phyloP scores from a whole-genome alignment of 2,888 invertebrate genomes.

The Nemurella pictetii region DNA sequence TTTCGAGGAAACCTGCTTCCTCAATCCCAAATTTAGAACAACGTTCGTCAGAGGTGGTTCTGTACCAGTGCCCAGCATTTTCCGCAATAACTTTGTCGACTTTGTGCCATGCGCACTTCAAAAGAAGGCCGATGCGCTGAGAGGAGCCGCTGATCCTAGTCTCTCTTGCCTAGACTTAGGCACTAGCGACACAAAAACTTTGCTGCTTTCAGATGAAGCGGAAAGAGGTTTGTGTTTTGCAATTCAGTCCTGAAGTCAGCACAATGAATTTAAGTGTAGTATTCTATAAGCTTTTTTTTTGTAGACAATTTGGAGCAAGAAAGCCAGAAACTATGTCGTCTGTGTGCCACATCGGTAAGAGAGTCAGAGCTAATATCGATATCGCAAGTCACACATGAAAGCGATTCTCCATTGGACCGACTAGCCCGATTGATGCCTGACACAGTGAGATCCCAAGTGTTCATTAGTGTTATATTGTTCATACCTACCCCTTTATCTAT shows the following conservation, averaged over 20 bases:
- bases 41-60: constrained; percentile 30
- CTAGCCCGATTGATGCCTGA: not conserved
- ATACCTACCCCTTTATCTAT: too few species aligned
- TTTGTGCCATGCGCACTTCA: constrained; percentile 39
- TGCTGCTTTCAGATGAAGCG: not conserved
- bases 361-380: not conserved
- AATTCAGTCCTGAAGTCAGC: not conserved
- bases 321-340: not conserved
- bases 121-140: constrained; percentile 21
- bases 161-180: not conserved
- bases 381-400: not conserved
- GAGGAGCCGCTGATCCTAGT: not conserved
- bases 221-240: not conserved
- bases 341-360: not conserved
- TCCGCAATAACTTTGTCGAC: constrained; percentile 39
- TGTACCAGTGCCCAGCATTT: constrained; percentile 39
- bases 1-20: constrained; percentile 41
- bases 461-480: too few species aligned
- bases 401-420: not conserved
- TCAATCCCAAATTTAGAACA: constrained; percentile 40
- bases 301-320: not conserved
- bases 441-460: not conserved
- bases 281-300: too few species aligned
- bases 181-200: not conserved
- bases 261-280: not conserved